Evolutionary conservation across 2,888 invertebrate species (phyloP), one percentile per base, ranked within the genome.

Genomic region (Leucoma salicis): DNA sequence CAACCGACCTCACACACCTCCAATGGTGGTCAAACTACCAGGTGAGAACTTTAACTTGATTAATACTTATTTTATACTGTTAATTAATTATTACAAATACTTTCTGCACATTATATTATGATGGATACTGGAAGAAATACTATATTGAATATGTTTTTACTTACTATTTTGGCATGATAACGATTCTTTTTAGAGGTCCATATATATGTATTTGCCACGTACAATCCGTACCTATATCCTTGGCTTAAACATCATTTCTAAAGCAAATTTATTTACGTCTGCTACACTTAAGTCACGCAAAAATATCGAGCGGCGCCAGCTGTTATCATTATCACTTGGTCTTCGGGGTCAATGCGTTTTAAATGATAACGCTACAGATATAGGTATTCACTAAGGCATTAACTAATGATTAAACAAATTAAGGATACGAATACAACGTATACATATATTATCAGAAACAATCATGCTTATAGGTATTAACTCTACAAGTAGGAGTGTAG

Each of bases 1-100:
- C 86, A 85, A 87, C 67, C 75, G 77, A 66, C 79, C 77, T 46
- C 61, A 63, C 63, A 70, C 80, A 81, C 88, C 89, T 85, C 82
- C 82, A 82, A 89, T 89, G 89, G 89, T 89, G 88, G 89, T 87
- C 62, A 88, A 86, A 76, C 82, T 89, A 77, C 88, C 89, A 86
- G 89, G 89, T 89, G 53, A 86, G 82, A 63, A 43, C 42, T 53
- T 31, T 32, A n/a, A n/a, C n/a, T n/a, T n/a, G n/a, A n/a, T n/a
- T n/a, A n/a, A n/a, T n/a, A n/a, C n/a, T n/a, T 6, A 10, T 14
- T 10, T 34, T 34, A 21, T 21, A 21, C n/a, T n/a, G n/a, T 21
- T 21, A 6, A 21, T 6, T 21, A 21, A 4, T 8, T 21, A 21
- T 21, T 21, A 6, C 21, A 21, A n/a, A n/a, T n/a, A n/a, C n/a